Percentiles rank a stretch among this genome's conserved stretches.
phyloP scores from a whole-genome alignment of 2,888 invertebrate species.

The Masnerella sp. region DNA sequence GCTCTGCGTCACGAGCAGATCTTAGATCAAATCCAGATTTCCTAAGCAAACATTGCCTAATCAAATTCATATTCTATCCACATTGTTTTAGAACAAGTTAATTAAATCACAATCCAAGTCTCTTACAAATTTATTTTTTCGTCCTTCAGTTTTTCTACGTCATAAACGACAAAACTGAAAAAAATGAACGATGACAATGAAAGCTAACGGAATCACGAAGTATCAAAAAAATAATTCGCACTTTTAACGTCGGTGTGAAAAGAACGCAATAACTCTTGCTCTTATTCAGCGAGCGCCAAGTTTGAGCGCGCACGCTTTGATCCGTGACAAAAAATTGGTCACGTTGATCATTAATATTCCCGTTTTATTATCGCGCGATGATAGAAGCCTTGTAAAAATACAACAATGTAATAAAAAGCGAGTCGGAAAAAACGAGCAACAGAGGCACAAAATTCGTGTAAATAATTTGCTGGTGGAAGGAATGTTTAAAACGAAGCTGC shows the following conservation, averaged over 20 bases:
- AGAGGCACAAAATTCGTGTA: constrained; percentile 17
- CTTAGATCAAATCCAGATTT: too few relatives aligned
- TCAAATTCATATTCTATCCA: too few relatives aligned
- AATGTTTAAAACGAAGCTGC: constrained; percentile 26
- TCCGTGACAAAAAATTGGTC: constrained; percentile 16
- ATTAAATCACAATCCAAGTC: too few relatives aligned
- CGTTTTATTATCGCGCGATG: constrained; percentile 5
- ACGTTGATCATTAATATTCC: constrained; percentile 34
- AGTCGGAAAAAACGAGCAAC: not conserved
- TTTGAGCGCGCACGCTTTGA: constrained; percentile 4
- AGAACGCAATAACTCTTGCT: constrained; percentile 17
- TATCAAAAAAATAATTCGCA: constrained; percentile 16
- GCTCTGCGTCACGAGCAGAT: too few relatives aligned
- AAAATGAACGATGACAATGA: constrained; percentile 6
- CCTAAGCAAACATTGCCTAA: too few relatives aligned
- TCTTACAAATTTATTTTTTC: too few relatives aligned
- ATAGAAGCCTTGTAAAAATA: constrained; percentile 16
- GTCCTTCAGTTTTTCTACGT: too few relatives aligned
- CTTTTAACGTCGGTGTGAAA: constrained; percentile 8
- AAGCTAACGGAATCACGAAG: constrained; percentile 2
- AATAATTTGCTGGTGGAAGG: constrained; percentile 11
- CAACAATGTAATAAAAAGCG: constrained; percentile 21
- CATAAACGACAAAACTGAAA: not conserved
- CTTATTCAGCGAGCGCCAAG: constrained; percentile 7
- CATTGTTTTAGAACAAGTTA: too few relatives aligned